Conservation (phyloP, 2,888 invertebrate genomes). For the Drosophila falleni region DNA sequence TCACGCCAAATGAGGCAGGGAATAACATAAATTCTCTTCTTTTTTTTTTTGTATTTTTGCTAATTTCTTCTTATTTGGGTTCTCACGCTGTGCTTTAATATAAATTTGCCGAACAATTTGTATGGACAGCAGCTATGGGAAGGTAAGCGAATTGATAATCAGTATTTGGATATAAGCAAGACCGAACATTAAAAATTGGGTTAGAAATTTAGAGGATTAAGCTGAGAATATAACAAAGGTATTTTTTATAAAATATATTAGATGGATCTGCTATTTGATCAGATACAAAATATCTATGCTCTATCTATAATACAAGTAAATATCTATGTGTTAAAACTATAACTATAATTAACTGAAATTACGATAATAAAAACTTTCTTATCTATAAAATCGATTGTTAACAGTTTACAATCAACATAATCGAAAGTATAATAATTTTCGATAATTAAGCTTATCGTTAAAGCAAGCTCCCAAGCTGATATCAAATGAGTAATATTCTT, state of each 20-base stretch:
- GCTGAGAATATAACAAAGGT: not conserved
- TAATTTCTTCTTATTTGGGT: constrained; percentile 57
- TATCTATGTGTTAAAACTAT: too few relatives aligned
- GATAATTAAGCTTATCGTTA: constrained; percentile 3
- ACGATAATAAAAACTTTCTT: not conserved
- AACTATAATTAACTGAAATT: not conserved
- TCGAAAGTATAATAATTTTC: not conserved
- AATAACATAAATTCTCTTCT: constrained; percentile 39
- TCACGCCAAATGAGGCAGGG: constrained; percentile 12
- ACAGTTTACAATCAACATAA: constrained; percentile 1
- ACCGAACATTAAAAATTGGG: not conserved
- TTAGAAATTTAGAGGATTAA: not conserved
- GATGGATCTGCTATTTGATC: not conserved
- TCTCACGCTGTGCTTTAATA: constrained; percentile 55
- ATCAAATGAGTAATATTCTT: not conserved
- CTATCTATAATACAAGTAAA: too few relatives aligned
- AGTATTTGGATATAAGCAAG: constrained; percentile 2
- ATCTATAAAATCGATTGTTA: not conserved
- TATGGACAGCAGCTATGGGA: constrained; percentile 9
- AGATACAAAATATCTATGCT: not conserved
- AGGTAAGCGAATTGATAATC: constrained; percentile 20
- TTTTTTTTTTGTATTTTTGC: constrained; percentile 29
- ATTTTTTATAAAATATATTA: not conserved
- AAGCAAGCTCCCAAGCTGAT: not conserved
- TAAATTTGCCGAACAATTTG: constrained; percentile 43